A percentile compares a stretch with the other conserved stretches of the same genome.
Conservation (phyloP, 2,888 invertebrate genomes). For the Bombyx huttoni region DNA sequence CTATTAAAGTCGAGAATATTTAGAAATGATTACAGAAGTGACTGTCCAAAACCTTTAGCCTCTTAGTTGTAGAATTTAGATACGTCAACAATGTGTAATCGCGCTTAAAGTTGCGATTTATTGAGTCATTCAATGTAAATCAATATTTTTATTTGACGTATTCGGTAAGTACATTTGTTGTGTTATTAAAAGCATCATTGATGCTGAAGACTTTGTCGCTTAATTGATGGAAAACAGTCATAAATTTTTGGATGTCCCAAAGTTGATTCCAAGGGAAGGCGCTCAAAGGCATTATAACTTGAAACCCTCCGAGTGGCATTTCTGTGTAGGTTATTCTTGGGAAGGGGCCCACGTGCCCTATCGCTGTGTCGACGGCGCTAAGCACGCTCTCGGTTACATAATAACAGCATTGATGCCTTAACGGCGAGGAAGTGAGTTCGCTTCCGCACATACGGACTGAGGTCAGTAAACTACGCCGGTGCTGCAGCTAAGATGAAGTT, state of each 20-base stretch:
- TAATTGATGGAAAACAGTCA: too few relatives aligned
- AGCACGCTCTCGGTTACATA: conserved; percentile 20
- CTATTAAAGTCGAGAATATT: not conserved
- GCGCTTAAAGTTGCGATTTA: too few relatives aligned
- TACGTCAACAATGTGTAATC: too few relatives aligned
- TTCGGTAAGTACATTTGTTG: too few relatives aligned
- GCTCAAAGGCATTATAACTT: too few relatives aligned
- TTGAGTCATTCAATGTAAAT: too few relatives aligned
- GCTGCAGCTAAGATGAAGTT: not conserved
- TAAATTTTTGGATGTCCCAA: too few relatives aligned
- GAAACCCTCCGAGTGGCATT: not conserved
- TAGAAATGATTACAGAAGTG: not conserved
- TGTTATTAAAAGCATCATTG: too few relatives aligned
- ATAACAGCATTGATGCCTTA: conserved; percentile 15
- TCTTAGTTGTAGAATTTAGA: not conserved
- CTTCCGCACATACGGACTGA: conserved; percentile 12
- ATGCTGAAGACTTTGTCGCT: too few relatives aligned
- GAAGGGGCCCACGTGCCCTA: conserved; percentile 21
- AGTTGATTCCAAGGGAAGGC: too few relatives aligned
- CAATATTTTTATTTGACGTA: too few relatives aligned
- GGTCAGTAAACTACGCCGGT: conserved; percentile 5
- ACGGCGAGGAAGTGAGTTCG: conserved; percentile 15
- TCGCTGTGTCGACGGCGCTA: conserved; percentile 19
- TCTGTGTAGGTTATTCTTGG: conserved; percentile 1
- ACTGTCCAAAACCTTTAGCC: not conserved